phyloP scores from a whole-genome alignment of 1,140 invertebrate genomes.

The Brachystomella parvula region DNA sequence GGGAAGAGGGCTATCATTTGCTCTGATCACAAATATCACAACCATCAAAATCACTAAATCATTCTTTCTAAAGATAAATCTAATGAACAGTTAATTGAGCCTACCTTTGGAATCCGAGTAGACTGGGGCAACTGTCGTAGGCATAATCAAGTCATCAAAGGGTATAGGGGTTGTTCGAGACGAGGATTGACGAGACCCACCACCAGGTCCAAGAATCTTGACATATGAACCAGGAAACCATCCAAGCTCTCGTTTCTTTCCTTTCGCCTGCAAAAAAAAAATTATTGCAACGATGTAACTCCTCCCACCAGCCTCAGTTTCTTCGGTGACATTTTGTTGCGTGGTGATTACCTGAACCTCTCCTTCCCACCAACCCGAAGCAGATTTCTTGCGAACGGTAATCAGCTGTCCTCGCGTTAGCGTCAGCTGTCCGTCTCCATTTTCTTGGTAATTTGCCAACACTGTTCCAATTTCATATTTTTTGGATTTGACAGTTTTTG shows the following conservation, averaged over 20 bases:
- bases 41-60: not conserved
- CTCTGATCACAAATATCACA: slow-evolving; percentile 53
- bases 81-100: not conserved
- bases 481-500: slow-evolving; percentile 48
- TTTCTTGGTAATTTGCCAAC: slow-evolving; percentile 77
- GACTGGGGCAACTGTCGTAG: slow-evolving; percentile 28
- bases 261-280: slow-evolving; percentile 59
- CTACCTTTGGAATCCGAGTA: slow-evolving; percentile 29
- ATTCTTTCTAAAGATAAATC: not conserved
- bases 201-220: slow-evolving; percentile 56
- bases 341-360: slow-evolving; percentile 79
- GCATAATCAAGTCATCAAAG: slow-evolving; percentile 34
- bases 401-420: slow-evolving; percentile 88
- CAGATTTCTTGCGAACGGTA: slow-evolving; percentile 89
- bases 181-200: slow-evolving; percentile 40
- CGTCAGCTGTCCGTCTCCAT: slow-evolving; percentile 80
- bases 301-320: too few species aligned
- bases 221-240: slow-evolving; percentile 98
- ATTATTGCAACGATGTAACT: too few species aligned
- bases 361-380: slow-evolving; percentile 98
- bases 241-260: slow-evolving; percentile 87
- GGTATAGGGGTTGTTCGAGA: slow-evolving; percentile 38
- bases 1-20: slow-evolving; percentile 85
- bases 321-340: too few species aligned
- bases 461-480: slow-evolving; percentile 83